These are phyloP conservation scores for Caenorhabditis panamensis DNA, from an alignment of 2,888 invertebrate genomes.

Conservation along the genomic window DNA sequence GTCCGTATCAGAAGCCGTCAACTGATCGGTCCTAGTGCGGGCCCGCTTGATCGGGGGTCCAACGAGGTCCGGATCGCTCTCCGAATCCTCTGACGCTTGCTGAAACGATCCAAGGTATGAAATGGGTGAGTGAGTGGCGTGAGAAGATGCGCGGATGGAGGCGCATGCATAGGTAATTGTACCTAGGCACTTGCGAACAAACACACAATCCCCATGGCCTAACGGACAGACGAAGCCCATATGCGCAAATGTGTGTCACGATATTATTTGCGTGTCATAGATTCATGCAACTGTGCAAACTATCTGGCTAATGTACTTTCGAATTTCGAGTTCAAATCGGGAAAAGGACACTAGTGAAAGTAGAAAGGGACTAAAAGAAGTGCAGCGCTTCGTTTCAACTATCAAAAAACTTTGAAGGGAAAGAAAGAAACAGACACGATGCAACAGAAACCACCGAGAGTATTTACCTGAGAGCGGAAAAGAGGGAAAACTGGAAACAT, in stretches of 20 bases:
- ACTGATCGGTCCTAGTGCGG: constrained; percentile 38
- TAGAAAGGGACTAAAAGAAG: background rate
- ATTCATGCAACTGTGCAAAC: constrained; percentile 66
- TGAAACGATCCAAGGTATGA: constrained; percentile 21
- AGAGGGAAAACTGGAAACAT: constrained; percentile 44
- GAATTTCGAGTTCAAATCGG: constrained; percentile 6
- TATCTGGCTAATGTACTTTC: constrained; percentile 52
- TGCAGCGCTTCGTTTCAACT: no score
- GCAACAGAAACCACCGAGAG: background rate
- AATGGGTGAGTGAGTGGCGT: constrained; percentile 10
- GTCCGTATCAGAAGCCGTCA: constrained; percentile 43
- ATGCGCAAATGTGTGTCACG: constrained; percentile 63
- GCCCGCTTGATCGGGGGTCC: constrained; percentile 67
- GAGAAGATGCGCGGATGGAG: constrained; percentile 40
- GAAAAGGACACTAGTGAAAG: background rate
- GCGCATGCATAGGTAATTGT: constrained; percentile 59
- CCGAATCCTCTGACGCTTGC: constrained; percentile 66
- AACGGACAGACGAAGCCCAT: constrained; percentile 40
- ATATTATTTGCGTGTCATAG: constrained; percentile 62
- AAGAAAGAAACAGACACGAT: background rate
- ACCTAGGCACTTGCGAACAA: constrained; percentile 55
- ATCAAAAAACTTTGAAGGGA: background rate
- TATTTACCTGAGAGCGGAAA: background rate
- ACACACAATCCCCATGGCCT: constrained; percentile 13
- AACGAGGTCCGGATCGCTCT: constrained; percentile 66